phyloP scores from a whole-genome alignment of 1,140 invertebrate species.

The Cotesia vestalis region DNA sequence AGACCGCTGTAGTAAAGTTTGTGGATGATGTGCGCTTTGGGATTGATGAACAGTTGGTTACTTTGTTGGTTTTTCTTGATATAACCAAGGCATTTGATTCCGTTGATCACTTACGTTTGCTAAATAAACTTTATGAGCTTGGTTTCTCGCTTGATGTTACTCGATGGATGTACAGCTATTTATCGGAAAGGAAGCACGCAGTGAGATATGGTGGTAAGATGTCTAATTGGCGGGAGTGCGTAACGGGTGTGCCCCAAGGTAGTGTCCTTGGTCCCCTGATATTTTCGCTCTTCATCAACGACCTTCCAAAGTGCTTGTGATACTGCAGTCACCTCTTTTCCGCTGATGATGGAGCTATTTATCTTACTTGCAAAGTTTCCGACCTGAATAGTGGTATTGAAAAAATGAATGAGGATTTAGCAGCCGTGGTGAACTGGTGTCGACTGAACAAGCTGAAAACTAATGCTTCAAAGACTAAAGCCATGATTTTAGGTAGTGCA shows the following conservation, averaged over 20 bases:
- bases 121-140: too few relatives aligned
- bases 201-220: not conserved
- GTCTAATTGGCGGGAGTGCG: too few relatives aligned
- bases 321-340: not conserved
- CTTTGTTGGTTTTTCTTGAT: too few relatives aligned
- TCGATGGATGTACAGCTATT: constrained; percentile 3
- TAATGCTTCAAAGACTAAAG: not conserved
- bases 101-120: too few relatives aligned
- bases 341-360: not conserved
- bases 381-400: not conserved
- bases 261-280: not conserved
- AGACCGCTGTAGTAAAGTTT: too few relatives aligned
- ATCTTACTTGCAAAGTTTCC: not conserved
- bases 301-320: not conserved
- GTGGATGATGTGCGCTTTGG: too few relatives aligned
- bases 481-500: not conserved
- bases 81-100: too few relatives aligned
- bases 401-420: not conserved
- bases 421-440: not conserved
- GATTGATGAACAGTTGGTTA: too few relatives aligned
- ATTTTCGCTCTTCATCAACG: not conserved
- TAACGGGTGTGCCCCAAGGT: too few relatives aligned
- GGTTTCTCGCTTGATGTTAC: too few relatives aligned
- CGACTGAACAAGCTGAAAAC: not conserved
- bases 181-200: not conserved